A percentile compares a stretch with the other conserved stretches of the same genome.
Conservation (phyloP, 2,888 invertebrate genomes). For the Cyclophora albipunctata region DNA sequence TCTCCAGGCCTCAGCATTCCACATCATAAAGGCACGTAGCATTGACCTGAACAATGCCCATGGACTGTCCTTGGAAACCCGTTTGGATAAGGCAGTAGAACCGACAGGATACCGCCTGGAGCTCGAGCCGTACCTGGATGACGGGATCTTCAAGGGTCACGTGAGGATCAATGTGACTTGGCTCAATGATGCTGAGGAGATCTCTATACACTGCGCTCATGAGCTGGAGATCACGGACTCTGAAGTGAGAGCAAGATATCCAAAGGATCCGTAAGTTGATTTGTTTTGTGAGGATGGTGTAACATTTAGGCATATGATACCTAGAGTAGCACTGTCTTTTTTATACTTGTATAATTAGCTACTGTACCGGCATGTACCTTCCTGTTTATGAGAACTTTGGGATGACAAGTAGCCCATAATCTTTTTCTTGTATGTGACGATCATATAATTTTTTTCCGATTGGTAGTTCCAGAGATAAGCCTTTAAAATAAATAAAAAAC, state of each 20-base stretch:
- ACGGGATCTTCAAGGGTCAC: slow-evolving; percentile 79
- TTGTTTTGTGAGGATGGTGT: background rate
- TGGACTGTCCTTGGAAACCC: slow-evolving; percentile 77
- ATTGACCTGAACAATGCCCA: slow-evolving; percentile 83
- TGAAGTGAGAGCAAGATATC: slow-evolving; percentile 51
- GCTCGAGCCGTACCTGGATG: slow-evolving; percentile 79
- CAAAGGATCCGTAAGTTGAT: slow-evolving; percentile 40
- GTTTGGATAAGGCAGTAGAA: slow-evolving; percentile 77
- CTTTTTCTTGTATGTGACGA: too few species aligned
- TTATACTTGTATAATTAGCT: too few species aligned
- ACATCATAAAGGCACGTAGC: slow-evolving; percentile 71
- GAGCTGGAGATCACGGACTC: slow-evolving; percentile 76
- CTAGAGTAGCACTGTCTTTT: too few species aligned
- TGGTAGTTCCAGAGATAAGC: too few species aligned
- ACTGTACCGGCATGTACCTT: too few species aligned
- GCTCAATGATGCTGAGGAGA: slow-evolving; percentile 75
- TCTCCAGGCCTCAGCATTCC: slow-evolving; percentile 31
- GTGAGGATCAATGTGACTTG: slow-evolving; percentile 82
- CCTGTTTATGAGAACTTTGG: too few species aligned
- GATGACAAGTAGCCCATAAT: too few species aligned
- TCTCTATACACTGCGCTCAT: slow-evolving; percentile 79
- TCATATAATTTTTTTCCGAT: too few species aligned
- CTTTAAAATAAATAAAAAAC: too few species aligned
- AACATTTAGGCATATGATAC: background rate
- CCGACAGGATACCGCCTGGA: slow-evolving; percentile 81